Evolutionary conservation across 2,797 vertebrate species (phyloP).

Genomic region (Sebastes flavidus): DNA sequence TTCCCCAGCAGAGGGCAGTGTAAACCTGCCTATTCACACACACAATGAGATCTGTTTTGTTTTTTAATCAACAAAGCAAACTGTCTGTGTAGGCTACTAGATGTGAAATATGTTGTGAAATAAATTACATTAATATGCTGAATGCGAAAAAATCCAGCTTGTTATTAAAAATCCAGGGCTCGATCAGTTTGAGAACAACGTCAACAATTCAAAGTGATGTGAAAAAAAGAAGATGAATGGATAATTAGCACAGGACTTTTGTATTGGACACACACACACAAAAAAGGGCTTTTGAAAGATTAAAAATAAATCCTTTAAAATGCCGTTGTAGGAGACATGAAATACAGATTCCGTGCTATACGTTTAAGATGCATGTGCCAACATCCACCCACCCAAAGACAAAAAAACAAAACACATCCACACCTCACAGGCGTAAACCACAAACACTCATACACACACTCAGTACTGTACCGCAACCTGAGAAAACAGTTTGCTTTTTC

Average conservation of each 20-base stretch:
- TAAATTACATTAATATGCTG: neutral
- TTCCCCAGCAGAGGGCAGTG: slow-evolving; percentile 44
- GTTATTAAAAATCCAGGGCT: neutral
- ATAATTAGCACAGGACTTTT: neutral
- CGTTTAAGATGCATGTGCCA: neutral
- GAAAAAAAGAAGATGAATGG: neutral
- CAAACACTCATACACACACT: neutral
- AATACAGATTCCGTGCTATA: neutral
- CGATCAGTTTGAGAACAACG: neutral
- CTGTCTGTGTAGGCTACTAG: neutral
- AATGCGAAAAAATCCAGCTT: neutral
- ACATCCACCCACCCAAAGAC: neutral
- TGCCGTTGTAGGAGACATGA: neutral
- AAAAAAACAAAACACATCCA: slow-evolving; percentile 12
- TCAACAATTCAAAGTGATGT: neutral
- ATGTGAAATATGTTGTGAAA: neutral
- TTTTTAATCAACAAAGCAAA: neutral
- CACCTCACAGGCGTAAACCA: slow-evolving; percentile 1
- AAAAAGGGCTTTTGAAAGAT: neutral
- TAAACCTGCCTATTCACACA: too few species aligned
- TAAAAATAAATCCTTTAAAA: neutral
- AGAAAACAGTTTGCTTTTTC: slow-evolving; percentile 17
- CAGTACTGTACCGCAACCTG: neutral
- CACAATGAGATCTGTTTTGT: neutral
- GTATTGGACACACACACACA: neutral